Evolutionary conservation across 2,113 vertebrate species (phyloP), one percentile per base, ranked within the genome.

Genomic region (Benitochromis conjunctus): DNA sequence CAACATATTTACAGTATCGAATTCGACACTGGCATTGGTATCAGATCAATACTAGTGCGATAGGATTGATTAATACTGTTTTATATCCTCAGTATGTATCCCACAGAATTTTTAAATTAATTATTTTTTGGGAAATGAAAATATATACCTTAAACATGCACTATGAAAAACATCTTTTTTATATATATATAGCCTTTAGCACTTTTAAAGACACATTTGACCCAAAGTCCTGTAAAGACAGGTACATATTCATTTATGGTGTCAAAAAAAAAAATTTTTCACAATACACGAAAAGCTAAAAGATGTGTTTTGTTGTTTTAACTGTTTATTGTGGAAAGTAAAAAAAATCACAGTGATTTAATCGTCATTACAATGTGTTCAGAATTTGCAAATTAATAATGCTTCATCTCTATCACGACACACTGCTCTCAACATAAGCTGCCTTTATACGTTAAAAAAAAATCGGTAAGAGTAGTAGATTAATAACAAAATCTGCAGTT

Each of bases 91-190:
- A 36, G 31, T 62, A 36, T 62, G 5, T 12, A 12, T 62, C 9
- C 58, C 1, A 62, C 58, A 19, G 19, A 11, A 1, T 0, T 1
- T 0, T 58, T 62, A 12, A 12, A 62, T n/a, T 0, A 36, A 31
- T 62, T 36, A 6, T 62, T 62, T 36, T 62, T 62, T 36, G 58
- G 58, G 58, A 62, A 62, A 62, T 62, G 19, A 36, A 62, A 62
- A 62, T 2, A 62, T 62, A 62, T 62, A 36, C 18, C 58, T 62
- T 31, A 62, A 0, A 62, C 58, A 62, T 11, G 9, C 58, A 62
- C 1, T 62, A 36, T 36, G 34, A 62, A 62, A 62, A 62, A 19
- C 9, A 62, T 7, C 0, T 62, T 36, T 62, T 62, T 34, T n/a
- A n/a, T n/a, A n/a, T 34, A 60, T 31, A 60, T 60, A 31, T 1